phyloP scores from a whole-genome alignment of 2,888 invertebrate genomes.

The Drosophila niveifrons region DNA sequence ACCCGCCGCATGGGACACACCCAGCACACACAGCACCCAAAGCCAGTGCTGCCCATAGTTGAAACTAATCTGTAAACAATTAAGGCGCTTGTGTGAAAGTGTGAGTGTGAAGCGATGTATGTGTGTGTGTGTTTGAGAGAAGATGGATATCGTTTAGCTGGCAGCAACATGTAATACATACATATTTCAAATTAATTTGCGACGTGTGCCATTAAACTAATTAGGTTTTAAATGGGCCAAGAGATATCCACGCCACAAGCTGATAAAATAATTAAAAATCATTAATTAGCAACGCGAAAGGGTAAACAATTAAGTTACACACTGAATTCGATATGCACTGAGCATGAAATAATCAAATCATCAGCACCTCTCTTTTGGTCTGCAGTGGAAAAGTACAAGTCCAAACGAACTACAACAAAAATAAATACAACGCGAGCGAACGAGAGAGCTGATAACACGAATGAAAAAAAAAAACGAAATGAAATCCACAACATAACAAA shows the following conservation, averaged over 20 bases:
- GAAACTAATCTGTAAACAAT: slow-evolving; percentile 77
- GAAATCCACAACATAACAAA: slow-evolving; percentile 30
- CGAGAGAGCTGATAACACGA: slow-evolving; percentile 48
- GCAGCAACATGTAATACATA: slow-evolving; percentile 22
- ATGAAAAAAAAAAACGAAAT: slow-evolving; percentile 15
- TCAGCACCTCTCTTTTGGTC: not conserved
- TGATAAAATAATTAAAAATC: slow-evolving; percentile 51
- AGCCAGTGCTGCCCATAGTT: slow-evolving; percentile 23
- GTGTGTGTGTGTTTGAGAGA: slow-evolving; percentile 3
- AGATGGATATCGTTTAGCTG: slow-evolving; percentile 21
- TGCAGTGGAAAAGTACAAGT: slow-evolving; percentile 28
- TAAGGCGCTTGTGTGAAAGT: slow-evolving; percentile 42
- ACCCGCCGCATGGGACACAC: slow-evolving; percentile 70
- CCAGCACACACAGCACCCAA: slow-evolving; percentile 45
- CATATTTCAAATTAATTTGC: slow-evolving; percentile 68
- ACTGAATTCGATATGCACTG: slow-evolving; percentile 24
- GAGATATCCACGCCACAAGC: slow-evolving; percentile 19
- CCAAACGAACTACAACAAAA: slow-evolving; percentile 12
- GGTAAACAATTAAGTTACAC: slow-evolving; percentile 48
- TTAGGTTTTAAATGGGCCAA: slow-evolving; percentile 57
- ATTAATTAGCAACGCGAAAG: slow-evolving; percentile 55
- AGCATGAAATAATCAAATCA: slow-evolving; percentile 38
- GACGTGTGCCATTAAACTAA: slow-evolving; percentile 69
- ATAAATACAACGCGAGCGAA: slow-evolving; percentile 26
- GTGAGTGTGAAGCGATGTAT: not conserved